These are phyloP conservation scores for Archips crataeganus DNA, from an alignment of 2,888 invertebrate species.

Conservation along the genomic window DNA sequence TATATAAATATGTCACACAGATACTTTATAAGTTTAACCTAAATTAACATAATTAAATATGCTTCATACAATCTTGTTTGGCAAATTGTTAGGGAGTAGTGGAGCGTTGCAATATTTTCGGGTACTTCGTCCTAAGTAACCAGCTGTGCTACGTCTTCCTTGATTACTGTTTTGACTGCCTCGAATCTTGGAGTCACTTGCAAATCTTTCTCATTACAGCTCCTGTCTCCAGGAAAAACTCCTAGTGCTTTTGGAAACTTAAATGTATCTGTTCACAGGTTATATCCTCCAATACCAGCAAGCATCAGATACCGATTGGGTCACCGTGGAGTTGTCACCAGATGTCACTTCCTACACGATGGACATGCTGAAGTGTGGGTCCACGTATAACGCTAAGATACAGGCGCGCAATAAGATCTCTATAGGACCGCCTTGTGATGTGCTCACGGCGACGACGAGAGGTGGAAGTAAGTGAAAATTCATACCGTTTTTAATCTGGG, in stretches of 20 bases:
- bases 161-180: too few species aligned
- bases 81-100: too few species aligned
- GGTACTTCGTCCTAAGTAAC: too few species aligned
- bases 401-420: constrained; percentile 92
- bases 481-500: background rate
- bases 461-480: constrained; percentile 87
- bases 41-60: too few species aligned
- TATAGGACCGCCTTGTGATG: constrained; percentile 88
- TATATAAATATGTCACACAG: too few species aligned
- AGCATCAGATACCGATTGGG: constrained; percentile 89
- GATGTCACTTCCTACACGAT: constrained; percentile 90
- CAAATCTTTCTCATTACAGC: background rate
- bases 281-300: constrained; percentile 90
- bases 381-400: constrained; percentile 90
- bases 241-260: too few species aligned
- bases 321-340: constrained; percentile 89
- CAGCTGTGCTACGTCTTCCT: too few species aligned
- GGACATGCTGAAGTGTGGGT: constrained; percentile 91
- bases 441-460: constrained; percentile 90
- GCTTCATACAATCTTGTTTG: too few species aligned
- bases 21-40: too few species aligned
- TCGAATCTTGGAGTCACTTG: too few species aligned
- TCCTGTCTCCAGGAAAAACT: too few species aligned
- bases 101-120: too few species aligned
- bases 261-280: constrained; percentile 72